A percentile compares a stretch with the other conserved stretches of the same genome.
Evolutionary conservation across 2,888 invertebrate genomes (phyloP).

Genomic region (Tipula lateralis): DNA sequence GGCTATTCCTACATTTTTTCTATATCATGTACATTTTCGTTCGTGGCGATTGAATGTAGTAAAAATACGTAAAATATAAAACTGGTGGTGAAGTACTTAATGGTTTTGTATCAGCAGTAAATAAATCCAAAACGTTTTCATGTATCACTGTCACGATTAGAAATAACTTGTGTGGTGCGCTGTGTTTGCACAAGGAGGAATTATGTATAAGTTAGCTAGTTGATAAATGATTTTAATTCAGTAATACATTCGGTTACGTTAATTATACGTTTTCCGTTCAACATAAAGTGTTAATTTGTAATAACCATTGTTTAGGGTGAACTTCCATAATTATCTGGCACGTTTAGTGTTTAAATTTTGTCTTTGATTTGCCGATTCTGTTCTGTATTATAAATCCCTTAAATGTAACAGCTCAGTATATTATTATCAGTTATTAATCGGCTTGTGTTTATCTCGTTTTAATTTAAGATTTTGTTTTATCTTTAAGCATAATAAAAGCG

Average conservation of each 20-base stretch:
- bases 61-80: neutral
- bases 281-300: neutral
- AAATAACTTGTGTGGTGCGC: neutral
- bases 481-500: neutral
- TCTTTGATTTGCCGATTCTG: too few species aligned
- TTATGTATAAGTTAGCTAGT: neutral
- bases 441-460: neutral
- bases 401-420: neutral
- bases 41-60: neutral
- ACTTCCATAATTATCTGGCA: neutral
- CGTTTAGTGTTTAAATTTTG: neutral
- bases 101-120: neutral
- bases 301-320: neutral
- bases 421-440: neutral
- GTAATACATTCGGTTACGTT: neutral
- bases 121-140: constrained; percentile 14
- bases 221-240: neutral
- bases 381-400: neutral
- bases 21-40: neutral
- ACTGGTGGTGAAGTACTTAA: constrained; percentile 11
- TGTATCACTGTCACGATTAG: constrained; percentile 19
- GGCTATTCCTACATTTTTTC: neutral
- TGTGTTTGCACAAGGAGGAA: neutral
- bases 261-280: neutral
- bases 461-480: neutral